phyloP scores from a whole-genome alignment of 2,888 invertebrate genomes.

The Beris morrisii region DNA sequence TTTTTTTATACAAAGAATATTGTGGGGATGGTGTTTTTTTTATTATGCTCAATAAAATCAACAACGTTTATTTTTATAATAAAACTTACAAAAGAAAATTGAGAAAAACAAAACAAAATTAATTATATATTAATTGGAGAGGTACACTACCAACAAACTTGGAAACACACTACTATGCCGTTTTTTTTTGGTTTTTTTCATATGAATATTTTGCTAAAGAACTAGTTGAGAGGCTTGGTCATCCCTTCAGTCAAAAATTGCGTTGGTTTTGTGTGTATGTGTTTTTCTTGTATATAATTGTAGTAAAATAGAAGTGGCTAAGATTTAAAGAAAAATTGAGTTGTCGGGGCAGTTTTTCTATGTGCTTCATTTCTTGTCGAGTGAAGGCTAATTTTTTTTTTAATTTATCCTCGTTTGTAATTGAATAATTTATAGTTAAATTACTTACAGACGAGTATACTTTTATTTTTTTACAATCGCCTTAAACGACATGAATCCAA shows the following conservation, averaged over 20 bases:
- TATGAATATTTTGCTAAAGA: no score
- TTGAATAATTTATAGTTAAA: no score
- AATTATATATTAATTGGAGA: not conserved
- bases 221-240: no score
- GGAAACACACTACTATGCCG: not conserved
- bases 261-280: not conserved
- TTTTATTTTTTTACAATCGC: no score
- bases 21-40: not conserved
- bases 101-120: slow-evolving; percentile 21
- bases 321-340: no score
- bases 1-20: not conserved
- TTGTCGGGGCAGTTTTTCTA: no score
- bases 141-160: not conserved
- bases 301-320: slow-evolving; percentile 18
- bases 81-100: slow-evolving; percentile 24
- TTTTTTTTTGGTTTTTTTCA: not conserved
- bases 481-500: no score
- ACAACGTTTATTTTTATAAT: slow-evolving; percentile 19
- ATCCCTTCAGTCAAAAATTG: no score
- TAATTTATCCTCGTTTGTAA: no score
- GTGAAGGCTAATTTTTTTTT: no score
- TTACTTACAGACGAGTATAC: no score
- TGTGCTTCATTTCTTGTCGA: no score
- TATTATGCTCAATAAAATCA: slow-evolving; percentile 16
- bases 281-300: not conserved